Evolutionary conservation across 2,113 vertebrate species (phyloP).

Genomic region (Eulemur rufifrons): DNA sequence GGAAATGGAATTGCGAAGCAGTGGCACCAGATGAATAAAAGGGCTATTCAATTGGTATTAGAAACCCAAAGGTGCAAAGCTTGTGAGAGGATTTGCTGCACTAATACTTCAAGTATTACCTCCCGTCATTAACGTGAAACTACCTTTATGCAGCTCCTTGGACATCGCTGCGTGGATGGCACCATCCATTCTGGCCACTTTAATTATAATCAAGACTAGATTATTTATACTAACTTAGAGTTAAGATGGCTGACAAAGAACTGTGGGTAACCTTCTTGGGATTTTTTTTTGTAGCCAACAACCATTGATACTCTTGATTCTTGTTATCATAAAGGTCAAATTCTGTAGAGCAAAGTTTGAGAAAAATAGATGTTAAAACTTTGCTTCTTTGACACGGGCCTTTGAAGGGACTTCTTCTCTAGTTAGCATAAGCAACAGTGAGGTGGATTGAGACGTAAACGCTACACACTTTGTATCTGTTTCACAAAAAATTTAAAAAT

Average conservation of each 20-base stretch:
- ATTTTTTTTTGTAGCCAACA: background rate
- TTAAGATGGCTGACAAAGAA: background rate
- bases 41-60: background rate
- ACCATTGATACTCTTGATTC: background rate
- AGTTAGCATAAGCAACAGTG: background rate
- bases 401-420: background rate
- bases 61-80: background rate
- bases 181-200: background rate
- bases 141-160: background rate
- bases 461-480: background rate
- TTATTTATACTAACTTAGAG: background rate
- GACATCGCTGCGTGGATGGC: no score
- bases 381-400: background rate
- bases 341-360: background rate
- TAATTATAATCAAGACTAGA: background rate
- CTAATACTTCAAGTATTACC: background rate
- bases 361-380: background rate
- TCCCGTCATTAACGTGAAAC: background rate
- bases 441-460: background rate
- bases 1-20: background rate
- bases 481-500: background rate
- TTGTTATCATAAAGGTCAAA: background rate
- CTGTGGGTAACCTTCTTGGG: background rate
- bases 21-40: background rate
- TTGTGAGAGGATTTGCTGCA: background rate